Conservation (phyloP, 2,797 vertebrate species). For the Sebastes vulpes region DNA sequence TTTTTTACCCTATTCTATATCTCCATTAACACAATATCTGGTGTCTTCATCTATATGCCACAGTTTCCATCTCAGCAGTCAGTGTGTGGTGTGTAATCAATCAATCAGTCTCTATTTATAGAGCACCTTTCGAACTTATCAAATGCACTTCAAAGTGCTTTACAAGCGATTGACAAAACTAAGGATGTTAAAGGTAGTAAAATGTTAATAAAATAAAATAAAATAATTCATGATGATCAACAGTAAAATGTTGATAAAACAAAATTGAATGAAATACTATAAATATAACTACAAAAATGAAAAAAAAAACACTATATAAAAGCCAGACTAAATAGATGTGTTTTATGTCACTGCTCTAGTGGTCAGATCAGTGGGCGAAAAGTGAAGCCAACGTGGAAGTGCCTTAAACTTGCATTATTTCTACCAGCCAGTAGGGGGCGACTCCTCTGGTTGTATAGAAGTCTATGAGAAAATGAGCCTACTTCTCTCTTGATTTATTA, state of each 20-base stretch:
- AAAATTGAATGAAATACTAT: too few relatives aligned
- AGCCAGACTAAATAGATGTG: too few relatives aligned
- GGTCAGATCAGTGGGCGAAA: too few relatives aligned
- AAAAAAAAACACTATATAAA: too few relatives aligned
- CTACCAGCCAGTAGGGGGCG: neutral
- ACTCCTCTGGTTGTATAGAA: neutral
- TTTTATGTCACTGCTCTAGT: too few relatives aligned
- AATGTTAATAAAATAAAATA: neutral
- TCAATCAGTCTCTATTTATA: neutral
- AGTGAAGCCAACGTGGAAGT: neutral
- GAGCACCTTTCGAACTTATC: neutral
- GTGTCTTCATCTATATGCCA: neutral
- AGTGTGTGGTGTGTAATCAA: constrained; percentile 3
- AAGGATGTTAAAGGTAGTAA: neutral
- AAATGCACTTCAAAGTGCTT: neutral
- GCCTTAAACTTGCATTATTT: neutral
- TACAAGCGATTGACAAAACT: neutral
- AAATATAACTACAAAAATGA: too few relatives aligned
- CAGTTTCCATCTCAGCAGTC: neutral
- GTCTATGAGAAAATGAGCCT: neutral
- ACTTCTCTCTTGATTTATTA: neutral
- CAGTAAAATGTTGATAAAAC: too few relatives aligned
- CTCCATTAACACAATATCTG: constrained; percentile 11
- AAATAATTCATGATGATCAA: too few relatives aligned
- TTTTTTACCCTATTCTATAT: neutral